These are phyloP conservation scores for Holothuria leucospilota DNA, from an alignment of 53 echinoderm and acorn worm genomes.

Conservation along the genomic window DNA sequence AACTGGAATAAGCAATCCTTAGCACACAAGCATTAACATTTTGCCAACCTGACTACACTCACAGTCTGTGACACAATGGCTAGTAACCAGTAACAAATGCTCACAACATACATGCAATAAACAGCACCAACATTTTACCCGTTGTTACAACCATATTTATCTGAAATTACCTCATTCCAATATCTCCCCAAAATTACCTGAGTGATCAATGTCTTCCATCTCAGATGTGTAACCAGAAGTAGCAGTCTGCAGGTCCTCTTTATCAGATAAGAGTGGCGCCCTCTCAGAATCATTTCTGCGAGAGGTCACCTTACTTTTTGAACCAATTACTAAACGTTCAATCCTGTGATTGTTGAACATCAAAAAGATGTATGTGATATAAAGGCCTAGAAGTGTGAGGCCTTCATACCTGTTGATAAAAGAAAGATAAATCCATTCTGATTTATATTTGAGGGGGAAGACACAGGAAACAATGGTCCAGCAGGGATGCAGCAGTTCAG, in stretches of 20 bases:
- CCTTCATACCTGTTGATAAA: constrained; percentile 42
- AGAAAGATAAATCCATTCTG: neutral
- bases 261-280: constrained; percentile 17
- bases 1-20: too few species aligned
- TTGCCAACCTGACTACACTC: too few species aligned
- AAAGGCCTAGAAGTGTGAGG: constrained; percentile 19
- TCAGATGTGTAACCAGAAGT: constrained; percentile 21
- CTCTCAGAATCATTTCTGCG: constrained; percentile 1
- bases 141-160: too few species aligned
- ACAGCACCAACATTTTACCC: too few species aligned
- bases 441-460: neutral
- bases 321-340: neutral
- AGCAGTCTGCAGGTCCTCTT: neutral
- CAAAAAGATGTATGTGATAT: constrained; percentile 32
- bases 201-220: constrained; percentile 12
- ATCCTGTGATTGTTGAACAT: constrained; percentile 44
- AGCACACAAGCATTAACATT: too few species aligned
- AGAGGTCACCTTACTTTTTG: too few species aligned
- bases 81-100: too few species aligned
- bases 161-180: too few species aligned
- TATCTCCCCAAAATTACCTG: neutral
- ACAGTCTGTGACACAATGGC: too few species aligned
- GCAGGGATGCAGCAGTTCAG: too few species aligned
- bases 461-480: too few species aligned
- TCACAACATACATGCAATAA: too few species aligned